Evolutionary conservation across 2,888 invertebrate species (phyloP), one percentile per base, ranked within the genome.

Genomic region (Dicycla oo): DNA sequence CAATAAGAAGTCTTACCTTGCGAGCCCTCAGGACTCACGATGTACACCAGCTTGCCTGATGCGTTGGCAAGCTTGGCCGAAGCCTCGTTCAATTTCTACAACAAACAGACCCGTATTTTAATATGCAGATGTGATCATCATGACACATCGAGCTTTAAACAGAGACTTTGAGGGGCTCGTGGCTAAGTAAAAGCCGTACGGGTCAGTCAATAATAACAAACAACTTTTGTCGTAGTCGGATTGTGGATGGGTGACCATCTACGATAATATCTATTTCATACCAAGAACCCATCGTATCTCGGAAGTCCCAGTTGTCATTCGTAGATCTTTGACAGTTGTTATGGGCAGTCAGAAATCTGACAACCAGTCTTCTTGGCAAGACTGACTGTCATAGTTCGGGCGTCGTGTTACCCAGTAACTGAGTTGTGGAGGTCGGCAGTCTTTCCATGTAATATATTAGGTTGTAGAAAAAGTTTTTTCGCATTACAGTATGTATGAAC

Each of bases 21-120:
- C 13, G 60, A 8, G 56, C 63, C 61, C 0, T 73, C 80, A 18
- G 81, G 81, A 38, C 61, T 79, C 38, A 83, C 38, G 30, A 79
- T 70, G 56, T 62, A 75, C 64, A 73, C 23, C 57, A 85, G 40
- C 30, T 82, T 82, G 15, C 69, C 51, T 1, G 86, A 78, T 13
- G 83, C 86, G 15, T 78, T 61, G 0, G 81, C 80, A 30, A 83
- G 79, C 64, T 83, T 76, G 38, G 78, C 73, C 7, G 78, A 73
- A 6, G 79, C 73, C 13, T 83, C 80, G 23, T 79, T 53, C 23
- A 84, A 8, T 58, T 73, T 80, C 85, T 87, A 18, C 2, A 47
- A 71, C 20, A 68, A 45, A 76, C 5, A 30, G 3, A 8, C 7
- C 38, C 38, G 38, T 38, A 38, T 38, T 38, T 38, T 38, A 38